A percentile compares a stretch with the other conserved stretches of the same genome.
These are phyloP conservation scores for Diadophis punctatus DNA, from an alignment of 2,113 vertebrate genomes.

Conservation along the genomic window DNA sequence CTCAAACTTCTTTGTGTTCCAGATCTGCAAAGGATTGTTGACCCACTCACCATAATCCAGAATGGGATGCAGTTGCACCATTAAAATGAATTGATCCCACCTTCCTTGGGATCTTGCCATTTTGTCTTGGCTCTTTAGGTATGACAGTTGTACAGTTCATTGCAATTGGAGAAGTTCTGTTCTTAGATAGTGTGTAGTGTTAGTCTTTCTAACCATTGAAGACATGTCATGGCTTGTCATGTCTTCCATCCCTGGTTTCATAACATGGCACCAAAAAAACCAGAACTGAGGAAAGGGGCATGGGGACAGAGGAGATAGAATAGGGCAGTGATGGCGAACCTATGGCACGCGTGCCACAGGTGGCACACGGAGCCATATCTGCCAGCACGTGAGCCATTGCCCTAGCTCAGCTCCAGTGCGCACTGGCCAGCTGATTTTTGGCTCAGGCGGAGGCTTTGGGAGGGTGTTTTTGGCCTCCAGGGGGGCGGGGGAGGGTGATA, in stretches of 20 bases:
- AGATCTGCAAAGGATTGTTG: not conserved
- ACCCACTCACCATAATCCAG: not conserved
- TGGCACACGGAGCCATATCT: no score
- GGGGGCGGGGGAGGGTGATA: no score
- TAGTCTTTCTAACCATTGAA: not conserved
- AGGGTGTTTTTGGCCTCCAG: no score
- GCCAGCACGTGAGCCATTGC: no score
- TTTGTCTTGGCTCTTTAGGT: not conserved
- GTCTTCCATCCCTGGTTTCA: not conserved
- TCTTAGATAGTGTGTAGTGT: not conserved
- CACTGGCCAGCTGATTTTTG: no score
- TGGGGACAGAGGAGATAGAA: not conserved
- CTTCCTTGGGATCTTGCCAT: not conserved
- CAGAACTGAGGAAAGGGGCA: not conserved
- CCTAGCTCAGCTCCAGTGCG: no score
- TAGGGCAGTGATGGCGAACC: not conserved
- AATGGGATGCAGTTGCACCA: not conserved
- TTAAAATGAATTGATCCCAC: not conserved
- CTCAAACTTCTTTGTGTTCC: not conserved
- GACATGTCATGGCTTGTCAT: not conserved
- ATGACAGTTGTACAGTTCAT: not conserved
- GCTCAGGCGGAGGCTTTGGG: no score
- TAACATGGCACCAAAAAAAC: not conserved
- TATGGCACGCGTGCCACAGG: no score
- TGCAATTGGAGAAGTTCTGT: not conserved